Evolutionary conservation across 2,113 vertebrate species (phyloP).

Genomic region (Plectropomus leopardus): DNA sequence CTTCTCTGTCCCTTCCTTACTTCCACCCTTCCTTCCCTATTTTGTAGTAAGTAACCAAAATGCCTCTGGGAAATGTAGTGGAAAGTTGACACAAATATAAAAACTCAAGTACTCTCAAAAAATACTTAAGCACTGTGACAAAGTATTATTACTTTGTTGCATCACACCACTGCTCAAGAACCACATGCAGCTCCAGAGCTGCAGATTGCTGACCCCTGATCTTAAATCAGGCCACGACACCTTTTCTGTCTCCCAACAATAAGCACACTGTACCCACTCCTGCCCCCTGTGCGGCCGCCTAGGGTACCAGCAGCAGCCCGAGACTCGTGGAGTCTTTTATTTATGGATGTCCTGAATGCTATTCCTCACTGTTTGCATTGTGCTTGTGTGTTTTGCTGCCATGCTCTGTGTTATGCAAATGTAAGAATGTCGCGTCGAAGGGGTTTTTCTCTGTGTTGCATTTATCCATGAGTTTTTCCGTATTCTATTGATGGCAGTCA

Average conservation of each 20-base stretch:
- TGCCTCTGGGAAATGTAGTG: no score
- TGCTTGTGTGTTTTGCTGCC: constrained; percentile 71
- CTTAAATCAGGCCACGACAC: constrained; percentile 28
- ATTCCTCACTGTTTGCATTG: constrained; percentile 51
- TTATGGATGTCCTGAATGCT: constrained; percentile 57
- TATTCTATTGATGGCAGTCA: constrained; percentile 65
- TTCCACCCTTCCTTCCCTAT: no score
- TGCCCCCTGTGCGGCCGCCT: constrained; percentile 53
- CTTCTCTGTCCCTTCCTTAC: no score
- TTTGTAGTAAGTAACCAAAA: no score
- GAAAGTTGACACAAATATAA: no score
- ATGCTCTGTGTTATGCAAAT: constrained; percentile 67
- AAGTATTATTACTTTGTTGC: no score
- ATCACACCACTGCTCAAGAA: no score
- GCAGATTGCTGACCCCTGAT: no score
- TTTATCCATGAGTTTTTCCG: constrained; percentile 44
- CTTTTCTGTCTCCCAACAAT: constrained; percentile 19
- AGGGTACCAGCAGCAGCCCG: constrained; percentile 45
- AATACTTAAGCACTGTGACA: no score
- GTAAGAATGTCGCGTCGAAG: constrained; percentile 54
- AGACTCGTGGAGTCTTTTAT: constrained; percentile 20
- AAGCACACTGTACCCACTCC: constrained; percentile 40
- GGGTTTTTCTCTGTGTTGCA: constrained; percentile 48
- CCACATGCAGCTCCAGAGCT: no score
- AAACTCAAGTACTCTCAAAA: no score